Conservation (phyloP, 2,888 invertebrate species). For the Drosophila robusta region DNA sequence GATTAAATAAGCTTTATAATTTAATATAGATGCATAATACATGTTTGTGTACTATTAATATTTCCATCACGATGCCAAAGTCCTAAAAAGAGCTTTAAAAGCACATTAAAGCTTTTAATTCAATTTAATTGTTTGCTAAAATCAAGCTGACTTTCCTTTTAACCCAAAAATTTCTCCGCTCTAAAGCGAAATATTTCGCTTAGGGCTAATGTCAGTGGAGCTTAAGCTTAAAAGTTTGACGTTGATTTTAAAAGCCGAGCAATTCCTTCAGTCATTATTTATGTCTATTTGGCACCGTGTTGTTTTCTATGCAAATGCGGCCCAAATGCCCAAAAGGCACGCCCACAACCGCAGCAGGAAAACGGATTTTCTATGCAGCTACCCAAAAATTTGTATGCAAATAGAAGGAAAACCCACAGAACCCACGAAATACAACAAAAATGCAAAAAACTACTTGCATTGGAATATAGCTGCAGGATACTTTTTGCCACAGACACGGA, state of each 20-base stretch:
- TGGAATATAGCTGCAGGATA: constrained; percentile 76
- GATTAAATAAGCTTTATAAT: too few relatives aligned
- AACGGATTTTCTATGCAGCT: constrained; percentile 48
- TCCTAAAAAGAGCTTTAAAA: too few relatives aligned
- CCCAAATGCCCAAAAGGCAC: constrained; percentile 58
- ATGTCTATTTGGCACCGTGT: constrained; percentile 69
- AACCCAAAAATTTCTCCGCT: too few relatives aligned
- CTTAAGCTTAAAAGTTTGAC: constrained; percentile 7
- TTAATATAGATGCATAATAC: too few relatives aligned
- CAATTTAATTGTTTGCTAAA: too few relatives aligned
- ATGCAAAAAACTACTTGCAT: constrained; percentile 51
- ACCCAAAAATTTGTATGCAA: constrained; percentile 65
- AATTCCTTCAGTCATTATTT: constrained; percentile 75
- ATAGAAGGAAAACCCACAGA: constrained; percentile 41
- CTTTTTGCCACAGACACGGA: constrained; percentile 51
- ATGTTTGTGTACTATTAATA: too few relatives aligned
- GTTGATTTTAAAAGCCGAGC: constrained; percentile 39
- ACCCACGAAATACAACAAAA: background rate
- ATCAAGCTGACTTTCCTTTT: too few relatives aligned
- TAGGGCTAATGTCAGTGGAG: constrained; percentile 15
- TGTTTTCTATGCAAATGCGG: constrained; percentile 57
- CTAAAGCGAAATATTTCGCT: background rate
- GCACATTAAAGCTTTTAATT: too few relatives aligned
- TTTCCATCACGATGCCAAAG: too few relatives aligned
- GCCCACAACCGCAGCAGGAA: constrained; percentile 64